Evolutionary conservation across 2,888 invertebrate genomes (phyloP).

Genomic region (Acanthacorydalis orientalis): DNA sequence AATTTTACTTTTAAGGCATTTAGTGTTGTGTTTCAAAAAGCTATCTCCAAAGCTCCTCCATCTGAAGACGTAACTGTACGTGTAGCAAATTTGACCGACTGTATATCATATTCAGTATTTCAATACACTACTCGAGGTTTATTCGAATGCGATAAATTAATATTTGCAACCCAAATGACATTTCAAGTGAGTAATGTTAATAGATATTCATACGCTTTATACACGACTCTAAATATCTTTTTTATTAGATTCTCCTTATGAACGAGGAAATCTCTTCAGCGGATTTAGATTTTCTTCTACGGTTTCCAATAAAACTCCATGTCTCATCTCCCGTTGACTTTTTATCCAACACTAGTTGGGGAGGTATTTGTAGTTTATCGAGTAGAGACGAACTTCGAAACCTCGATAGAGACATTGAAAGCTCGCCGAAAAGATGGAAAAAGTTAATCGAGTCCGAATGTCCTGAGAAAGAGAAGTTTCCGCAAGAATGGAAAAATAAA

Average conservation of each 20-base stretch:
- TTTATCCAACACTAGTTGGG: slow-evolving; percentile 83
- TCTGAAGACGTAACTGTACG: slow-evolving; percentile 61
- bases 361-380: slow-evolving; percentile 81
- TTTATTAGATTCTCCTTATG: slow-evolving; percentile 59
- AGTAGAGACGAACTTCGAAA: slow-evolving; percentile 85
- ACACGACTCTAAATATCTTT: background rate
- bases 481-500: slow-evolving; percentile 97
- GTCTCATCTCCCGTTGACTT: slow-evolving; percentile 91
- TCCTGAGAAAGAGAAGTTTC: slow-evolving; percentile 92
- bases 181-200: slow-evolving; percentile 49
- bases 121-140: slow-evolving; percentile 87
- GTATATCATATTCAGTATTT: slow-evolving; percentile 87
- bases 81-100: slow-evolving; percentile 81
- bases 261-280: slow-evolving; percentile 69
- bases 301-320: slow-evolving; percentile 85
- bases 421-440: slow-evolving; percentile 93
- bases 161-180: slow-evolving; percentile 91
- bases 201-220: background rate
- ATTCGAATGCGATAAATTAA: slow-evolving; percentile 92
- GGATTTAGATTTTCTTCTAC: slow-evolving; percentile 81
- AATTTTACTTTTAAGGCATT: slow-evolving; percentile 49
- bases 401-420: slow-evolving; percentile 89
- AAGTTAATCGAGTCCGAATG: slow-evolving; percentile 90
- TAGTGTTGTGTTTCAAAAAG: slow-evolving; percentile 94
- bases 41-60: slow-evolving; percentile 75